These are phyloP conservation scores for Biston stratarius DNA, from an alignment of 2,888 invertebrate genomes.

Conservation along the genomic window DNA sequence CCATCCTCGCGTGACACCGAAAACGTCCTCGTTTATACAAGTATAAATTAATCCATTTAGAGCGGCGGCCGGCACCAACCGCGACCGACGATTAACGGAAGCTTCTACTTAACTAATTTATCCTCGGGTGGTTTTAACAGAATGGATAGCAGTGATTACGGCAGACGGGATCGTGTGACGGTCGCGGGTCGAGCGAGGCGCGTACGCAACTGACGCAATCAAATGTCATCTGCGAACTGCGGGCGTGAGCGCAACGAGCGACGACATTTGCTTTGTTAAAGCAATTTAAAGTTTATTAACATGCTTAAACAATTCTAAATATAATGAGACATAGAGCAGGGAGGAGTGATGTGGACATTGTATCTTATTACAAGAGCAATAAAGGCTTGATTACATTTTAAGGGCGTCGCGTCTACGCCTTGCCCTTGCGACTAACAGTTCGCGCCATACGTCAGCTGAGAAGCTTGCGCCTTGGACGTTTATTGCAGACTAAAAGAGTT, in stretches of 20 bases:
- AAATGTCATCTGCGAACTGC: slow-evolving; percentile 59
- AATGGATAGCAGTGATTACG: slow-evolving; percentile 87
- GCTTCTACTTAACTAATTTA: slow-evolving; percentile 87
- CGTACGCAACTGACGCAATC: slow-evolving; percentile 59
- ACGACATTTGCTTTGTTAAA: neutral
- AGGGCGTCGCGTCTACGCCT: neutral
- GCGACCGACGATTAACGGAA: slow-evolving; percentile 86
- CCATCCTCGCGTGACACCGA: slow-evolving; percentile 86
- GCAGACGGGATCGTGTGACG: slow-evolving; percentile 75
- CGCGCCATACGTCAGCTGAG: neutral
- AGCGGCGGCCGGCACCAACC: slow-evolving; percentile 79
- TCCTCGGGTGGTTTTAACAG: slow-evolving; percentile 87
- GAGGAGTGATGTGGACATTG: too few relatives aligned
- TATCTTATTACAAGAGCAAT: neutral
- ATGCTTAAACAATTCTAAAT: neutral
- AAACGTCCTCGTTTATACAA: slow-evolving; percentile 85
- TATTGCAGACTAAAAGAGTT: slow-evolving; percentile 46
- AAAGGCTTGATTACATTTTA: neutral
- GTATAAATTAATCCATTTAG: slow-evolving; percentile 88
- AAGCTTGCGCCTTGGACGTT: slow-evolving; percentile 16
- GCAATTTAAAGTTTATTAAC: slow-evolving; percentile 41
- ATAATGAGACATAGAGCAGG: neutral
- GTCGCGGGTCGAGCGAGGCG: slow-evolving; percentile 56
- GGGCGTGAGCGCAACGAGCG: slow-evolving; percentile 35
- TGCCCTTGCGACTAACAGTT: neutral